A percentile compares a stretch with the other conserved stretches of the same genome.
Conservation (phyloP, 2,888 invertebrate species). For the Metopia argyrocephala region DNA sequence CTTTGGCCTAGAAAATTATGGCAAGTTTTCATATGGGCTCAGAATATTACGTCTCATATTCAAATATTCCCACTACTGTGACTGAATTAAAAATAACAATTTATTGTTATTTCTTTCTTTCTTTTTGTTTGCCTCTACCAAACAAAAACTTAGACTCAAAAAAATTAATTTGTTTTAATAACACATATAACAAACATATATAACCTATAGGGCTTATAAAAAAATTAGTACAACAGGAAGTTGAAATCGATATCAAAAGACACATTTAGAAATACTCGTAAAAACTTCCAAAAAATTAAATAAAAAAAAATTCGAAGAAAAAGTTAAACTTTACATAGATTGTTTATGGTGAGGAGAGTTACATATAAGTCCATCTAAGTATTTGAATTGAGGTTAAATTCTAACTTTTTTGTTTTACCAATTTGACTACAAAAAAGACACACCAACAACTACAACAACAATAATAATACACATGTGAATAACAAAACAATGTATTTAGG, state of each 20-base stretch:
- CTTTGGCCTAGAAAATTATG: too few relatives aligned
- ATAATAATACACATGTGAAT: background rate
- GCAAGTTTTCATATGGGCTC: too few relatives aligned
- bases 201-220: slow-evolving; percentile 33
- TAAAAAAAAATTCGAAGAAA: background rate
- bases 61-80: too few relatives aligned
- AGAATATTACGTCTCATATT: too few relatives aligned
- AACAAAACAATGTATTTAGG: background rate
- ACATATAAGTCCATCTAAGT: slow-evolving; percentile 23
- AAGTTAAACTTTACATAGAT: background rate
- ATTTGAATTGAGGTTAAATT: slow-evolving; percentile 56
- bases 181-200: background rate
- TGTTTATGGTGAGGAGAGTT: background rate
- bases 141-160: too few relatives aligned
- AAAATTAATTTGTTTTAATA: too few relatives aligned
- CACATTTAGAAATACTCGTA: background rate
- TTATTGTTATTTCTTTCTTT: too few relatives aligned
- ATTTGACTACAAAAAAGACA: slow-evolving; percentile 34
- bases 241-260: slow-evolving; percentile 9
- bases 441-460: too few relatives aligned
- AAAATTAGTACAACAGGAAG: slow-evolving; percentile 57
- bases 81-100: too few relatives aligned
- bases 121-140: too few relatives aligned
- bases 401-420: slow-evolving; percentile 36
- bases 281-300: background rate